These are phyloP conservation scores for Cotesia chilonis DNA, from an alignment of 1,140 invertebrate species.

Conservation along the genomic window DNA sequence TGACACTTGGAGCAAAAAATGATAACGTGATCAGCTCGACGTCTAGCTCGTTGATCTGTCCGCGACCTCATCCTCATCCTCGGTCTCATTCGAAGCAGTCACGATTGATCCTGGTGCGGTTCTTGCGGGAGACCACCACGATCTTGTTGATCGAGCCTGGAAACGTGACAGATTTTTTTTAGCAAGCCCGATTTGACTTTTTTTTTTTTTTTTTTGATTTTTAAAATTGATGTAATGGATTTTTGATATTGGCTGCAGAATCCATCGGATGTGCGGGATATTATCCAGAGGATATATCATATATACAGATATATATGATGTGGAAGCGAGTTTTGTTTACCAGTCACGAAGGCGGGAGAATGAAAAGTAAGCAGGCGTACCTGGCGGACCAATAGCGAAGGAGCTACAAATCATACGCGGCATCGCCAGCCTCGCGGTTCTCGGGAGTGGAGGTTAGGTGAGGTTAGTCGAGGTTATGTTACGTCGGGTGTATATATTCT, in stretches of 20 bases:
- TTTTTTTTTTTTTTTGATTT: too few relatives aligned
- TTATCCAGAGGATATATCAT: too few relatives aligned
- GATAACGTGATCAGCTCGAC: conserved; percentile 28
- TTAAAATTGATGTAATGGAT: too few relatives aligned
- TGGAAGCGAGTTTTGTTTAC: conserved; percentile 53
- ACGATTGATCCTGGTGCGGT: conserved; percentile 23
- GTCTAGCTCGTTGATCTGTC: conserved; percentile 43
- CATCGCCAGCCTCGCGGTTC: conserved; percentile 48
- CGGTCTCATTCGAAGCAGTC: conserved; percentile 20
- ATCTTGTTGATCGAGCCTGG: not conserved
- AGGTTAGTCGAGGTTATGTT: conserved; percentile 50
- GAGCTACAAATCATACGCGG: conserved; percentile 60
- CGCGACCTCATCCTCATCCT: conserved; percentile 23
- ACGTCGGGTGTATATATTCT: conserved; percentile 36
- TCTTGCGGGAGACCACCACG: conserved; percentile 14
- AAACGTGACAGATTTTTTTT: conserved; percentile 13
- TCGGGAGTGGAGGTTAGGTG: conserved; percentile 39
- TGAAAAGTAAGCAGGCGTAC: conserved; percentile 43
- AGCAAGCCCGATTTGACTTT: too few relatives aligned
- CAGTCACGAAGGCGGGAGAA: conserved; percentile 48
- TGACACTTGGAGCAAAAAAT: conserved; percentile 40
- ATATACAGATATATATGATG: not conserved
- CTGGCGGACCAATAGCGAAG: conserved; percentile 53
- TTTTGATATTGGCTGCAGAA: too few relatives aligned
- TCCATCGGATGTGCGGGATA: too few relatives aligned